phyloP scores from a whole-genome alignment of 2,888 invertebrate genomes.

The Netelia inedita region DNA sequence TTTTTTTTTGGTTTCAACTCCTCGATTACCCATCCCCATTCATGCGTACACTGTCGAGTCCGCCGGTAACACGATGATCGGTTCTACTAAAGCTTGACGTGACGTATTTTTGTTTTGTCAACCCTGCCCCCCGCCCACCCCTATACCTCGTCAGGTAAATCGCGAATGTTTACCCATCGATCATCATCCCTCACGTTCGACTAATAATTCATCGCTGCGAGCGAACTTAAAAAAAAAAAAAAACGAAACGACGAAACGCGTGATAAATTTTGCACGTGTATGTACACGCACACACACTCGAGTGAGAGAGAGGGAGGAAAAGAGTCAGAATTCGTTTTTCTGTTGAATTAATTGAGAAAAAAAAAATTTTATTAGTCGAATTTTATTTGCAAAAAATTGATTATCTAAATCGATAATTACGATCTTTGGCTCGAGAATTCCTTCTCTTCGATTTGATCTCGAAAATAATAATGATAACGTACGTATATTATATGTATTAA shows the following conservation, averaged over 20 bases:
- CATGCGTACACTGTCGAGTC: conserved; percentile 28
- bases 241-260: conserved; percentile 9
- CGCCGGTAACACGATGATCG: not conserved
- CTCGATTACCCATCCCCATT: not conserved
- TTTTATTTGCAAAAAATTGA: too few relatives aligned
- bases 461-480: conserved; percentile 34
- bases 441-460: conserved; percentile 29
- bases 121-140: not conserved
- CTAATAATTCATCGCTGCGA: not conserved
- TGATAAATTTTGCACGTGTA: conserved; percentile 69
- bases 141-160: conserved; percentile 7
- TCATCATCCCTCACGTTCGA: conserved; percentile 37
- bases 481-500: conserved; percentile 63
- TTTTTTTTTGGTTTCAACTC: not conserved
- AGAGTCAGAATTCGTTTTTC: conserved; percentile 61
- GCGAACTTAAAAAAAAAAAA: not conserved
- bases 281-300: conserved; percentile 49
- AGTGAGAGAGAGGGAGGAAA: conserved; percentile 19
- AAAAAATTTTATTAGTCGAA: not conserved
- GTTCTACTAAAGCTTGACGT: not conserved
- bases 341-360: not conserved
- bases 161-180: conserved; percentile 18
- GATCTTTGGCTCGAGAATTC: conserved; percentile 48
- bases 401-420: not conserved
- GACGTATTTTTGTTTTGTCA: too few relatives aligned